Evolutionary conservation across 2,888 invertebrate genomes (phyloP).

Genomic region (Epicampocera succincta): DNA sequence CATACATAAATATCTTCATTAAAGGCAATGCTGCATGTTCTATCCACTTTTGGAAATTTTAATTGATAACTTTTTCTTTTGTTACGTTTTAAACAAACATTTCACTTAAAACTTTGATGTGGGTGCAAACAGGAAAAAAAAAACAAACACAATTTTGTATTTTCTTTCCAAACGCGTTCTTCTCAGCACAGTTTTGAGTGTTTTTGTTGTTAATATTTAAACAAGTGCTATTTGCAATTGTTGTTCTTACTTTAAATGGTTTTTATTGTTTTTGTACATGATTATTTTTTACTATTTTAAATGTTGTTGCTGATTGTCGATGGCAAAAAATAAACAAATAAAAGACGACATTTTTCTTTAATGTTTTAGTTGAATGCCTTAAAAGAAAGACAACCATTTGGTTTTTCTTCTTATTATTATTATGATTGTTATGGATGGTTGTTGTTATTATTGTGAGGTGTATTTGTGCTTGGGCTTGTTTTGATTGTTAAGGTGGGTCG

Average conservation of each 20-base stretch:
- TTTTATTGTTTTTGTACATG: slow-evolving; percentile 33
- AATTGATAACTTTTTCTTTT: too few relatives aligned
- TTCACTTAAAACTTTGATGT: neutral
- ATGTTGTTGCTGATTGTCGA: slow-evolving; percentile 2
- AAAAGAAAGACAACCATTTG: slow-evolving; percentile 50
- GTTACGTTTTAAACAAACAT: too few relatives aligned
- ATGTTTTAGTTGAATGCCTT: slow-evolving; percentile 50
- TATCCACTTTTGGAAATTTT: too few relatives aligned
- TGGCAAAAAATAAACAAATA: neutral
- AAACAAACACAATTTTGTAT: too few relatives aligned
- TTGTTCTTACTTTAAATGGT: slow-evolving; percentile 26
- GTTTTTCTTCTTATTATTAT: slow-evolving; percentile 22
- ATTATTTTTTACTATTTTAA: slow-evolving; percentile 21
- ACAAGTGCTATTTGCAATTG: slow-evolving; percentile 25
- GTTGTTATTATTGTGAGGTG: neutral
- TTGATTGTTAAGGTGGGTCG: slow-evolving; percentile 53
- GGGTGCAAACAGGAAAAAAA: slow-evolving; percentile 28
- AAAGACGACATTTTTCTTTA: slow-evolving; percentile 24
- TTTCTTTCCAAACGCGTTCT: slow-evolving; percentile 8
- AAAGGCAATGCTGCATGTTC: too few relatives aligned
- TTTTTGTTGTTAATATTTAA: slow-evolving; percentile 15
- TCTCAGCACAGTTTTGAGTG: neutral
- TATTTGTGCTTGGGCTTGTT: neutral
- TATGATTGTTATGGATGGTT: too few relatives aligned
- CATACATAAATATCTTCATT: too few relatives aligned